These are phyloP conservation scores for Marasmarcha lunaedactyla DNA, from an alignment of 2,888 invertebrate species.

Conservation along the genomic window DNA sequence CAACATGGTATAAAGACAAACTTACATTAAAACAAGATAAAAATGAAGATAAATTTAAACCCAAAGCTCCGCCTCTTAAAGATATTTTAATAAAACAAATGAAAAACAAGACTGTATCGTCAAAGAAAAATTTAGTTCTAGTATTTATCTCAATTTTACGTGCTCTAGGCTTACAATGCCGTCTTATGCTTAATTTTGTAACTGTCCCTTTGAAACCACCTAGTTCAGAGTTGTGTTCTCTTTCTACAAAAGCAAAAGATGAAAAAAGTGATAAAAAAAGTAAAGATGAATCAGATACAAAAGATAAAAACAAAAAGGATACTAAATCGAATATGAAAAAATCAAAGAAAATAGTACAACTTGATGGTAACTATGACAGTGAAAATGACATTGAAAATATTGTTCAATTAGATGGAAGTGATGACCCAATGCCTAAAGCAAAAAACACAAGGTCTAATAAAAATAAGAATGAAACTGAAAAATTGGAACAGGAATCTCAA, in stretches of 20 bases:
- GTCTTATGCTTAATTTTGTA: conserved; percentile 84
- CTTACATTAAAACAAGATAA: conserved; percentile 70
- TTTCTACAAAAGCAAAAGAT: conserved; percentile 56
- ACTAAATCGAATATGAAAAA: conserved; percentile 21
- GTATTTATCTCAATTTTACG: conserved; percentile 83
- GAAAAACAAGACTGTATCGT: conserved; percentile 70
- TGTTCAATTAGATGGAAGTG: conserved; percentile 42
- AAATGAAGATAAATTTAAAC: conserved; percentile 59
- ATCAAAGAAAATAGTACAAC: conserved; percentile 49
- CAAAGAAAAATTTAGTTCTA: conserved; percentile 78
- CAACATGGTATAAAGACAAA: conserved; percentile 80
- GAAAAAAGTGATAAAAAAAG: conserved; percentile 17
- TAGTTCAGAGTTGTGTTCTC: conserved; percentile 72
- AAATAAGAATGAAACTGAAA: conserved; percentile 17
- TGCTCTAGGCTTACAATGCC: conserved; percentile 83
- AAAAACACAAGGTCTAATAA: conserved; percentile 25
- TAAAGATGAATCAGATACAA: conserved; percentile 11
- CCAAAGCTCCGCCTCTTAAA: conserved; percentile 55
- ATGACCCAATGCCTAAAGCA: conserved; percentile 29
- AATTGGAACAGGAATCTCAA: conserved; percentile 40
- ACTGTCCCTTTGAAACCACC: conserved; percentile 80
- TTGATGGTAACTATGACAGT: conserved; percentile 67
- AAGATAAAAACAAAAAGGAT: conserved; percentile 15
- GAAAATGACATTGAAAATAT: conserved; percentile 29
- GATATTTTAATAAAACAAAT: conserved; percentile 68